Evolutionary conservation across 2,888 invertebrate species (phyloP).

Genomic region (Volucella inanis): DNA sequence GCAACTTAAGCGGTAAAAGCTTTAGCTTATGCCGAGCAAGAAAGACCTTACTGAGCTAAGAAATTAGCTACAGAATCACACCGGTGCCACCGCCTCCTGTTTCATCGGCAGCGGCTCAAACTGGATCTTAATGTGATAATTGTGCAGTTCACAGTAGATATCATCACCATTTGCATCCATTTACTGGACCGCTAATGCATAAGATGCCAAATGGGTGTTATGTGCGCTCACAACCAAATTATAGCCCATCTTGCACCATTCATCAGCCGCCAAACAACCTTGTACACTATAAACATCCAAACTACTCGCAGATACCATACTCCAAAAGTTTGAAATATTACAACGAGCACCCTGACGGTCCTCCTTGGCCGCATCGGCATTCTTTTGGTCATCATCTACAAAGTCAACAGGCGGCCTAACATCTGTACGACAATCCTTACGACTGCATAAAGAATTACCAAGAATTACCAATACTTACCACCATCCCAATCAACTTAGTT

Average conservation of each 20-base stretch:
- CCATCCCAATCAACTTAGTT: slow-evolving; percentile 80
- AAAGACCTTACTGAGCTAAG: slow-evolving; percentile 79
- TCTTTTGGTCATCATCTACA: slow-evolving; percentile 82
- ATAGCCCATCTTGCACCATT: slow-evolving; percentile 71
- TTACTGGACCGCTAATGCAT: slow-evolving; percentile 73
- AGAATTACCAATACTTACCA: slow-evolving; percentile 77
- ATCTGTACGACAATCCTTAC: slow-evolving; percentile 81
- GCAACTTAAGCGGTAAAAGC: slow-evolving; percentile 80
- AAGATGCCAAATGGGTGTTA: slow-evolving; percentile 74
- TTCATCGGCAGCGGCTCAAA: slow-evolving; percentile 13
- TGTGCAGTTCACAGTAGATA: slow-evolving; percentile 68
- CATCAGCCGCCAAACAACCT: slow-evolving; percentile 53
- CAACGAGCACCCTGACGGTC: slow-evolving; percentile 78
- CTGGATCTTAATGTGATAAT: slow-evolving; percentile 71
- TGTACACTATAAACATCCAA: slow-evolving; percentile 60
- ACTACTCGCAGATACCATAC: slow-evolving; percentile 80
- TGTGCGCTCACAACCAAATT: slow-evolving; percentile 57
- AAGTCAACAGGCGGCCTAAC: slow-evolving; percentile 72
- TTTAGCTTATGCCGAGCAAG: slow-evolving; percentile 79
- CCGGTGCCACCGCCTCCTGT: slow-evolving; percentile 65
- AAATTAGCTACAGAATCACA: slow-evolving; percentile 75
- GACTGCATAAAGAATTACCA: slow-evolving; percentile 81
- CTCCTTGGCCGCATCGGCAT: slow-evolving; percentile 80
- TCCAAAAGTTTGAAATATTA: slow-evolving; percentile 83
- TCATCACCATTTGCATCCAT: slow-evolving; percentile 72